These are phyloP conservation scores for Clarias magur DNA, from an alignment of 2,113 vertebrate species.

Conservation along the genomic window DNA sequence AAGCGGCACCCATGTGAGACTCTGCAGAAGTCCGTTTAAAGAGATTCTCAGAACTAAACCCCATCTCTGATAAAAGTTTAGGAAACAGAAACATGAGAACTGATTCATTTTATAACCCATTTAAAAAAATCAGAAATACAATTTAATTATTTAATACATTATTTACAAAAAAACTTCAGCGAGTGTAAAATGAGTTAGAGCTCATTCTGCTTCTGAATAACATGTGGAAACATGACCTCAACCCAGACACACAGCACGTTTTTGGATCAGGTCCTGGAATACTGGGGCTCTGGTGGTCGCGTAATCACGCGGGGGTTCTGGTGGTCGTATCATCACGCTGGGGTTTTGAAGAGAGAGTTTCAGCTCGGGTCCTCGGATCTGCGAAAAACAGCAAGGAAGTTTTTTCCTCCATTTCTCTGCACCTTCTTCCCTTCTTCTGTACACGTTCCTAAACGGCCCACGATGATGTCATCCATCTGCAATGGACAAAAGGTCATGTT, in stretches of 20 bases:
- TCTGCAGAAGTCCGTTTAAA: background rate
- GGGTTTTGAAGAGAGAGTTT: background rate
- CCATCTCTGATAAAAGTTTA: background rate
- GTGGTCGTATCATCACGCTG: background rate
- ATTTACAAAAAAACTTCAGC: background rate
- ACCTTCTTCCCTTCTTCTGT: conserved; percentile 94
- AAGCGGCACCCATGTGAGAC: no score
- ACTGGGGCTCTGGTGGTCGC: background rate
- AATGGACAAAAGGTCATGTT: background rate
- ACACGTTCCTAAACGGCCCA: conserved; percentile 78
- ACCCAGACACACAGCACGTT: background rate
- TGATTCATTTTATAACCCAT: no score
- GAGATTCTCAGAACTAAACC: background rate
- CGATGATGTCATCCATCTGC: conserved; percentile 80
- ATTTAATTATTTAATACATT: background rate
- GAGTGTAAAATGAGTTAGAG: background rate
- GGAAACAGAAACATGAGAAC: background rate
- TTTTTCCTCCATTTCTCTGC: conserved; percentile 82
- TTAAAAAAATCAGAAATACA: background rate
- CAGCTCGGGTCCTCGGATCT: conserved; percentile 70
- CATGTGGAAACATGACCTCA: background rate
- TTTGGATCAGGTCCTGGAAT: background rate
- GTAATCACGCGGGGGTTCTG: background rate
- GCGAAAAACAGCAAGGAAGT: conserved; percentile 83
- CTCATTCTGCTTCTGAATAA: background rate